These are phyloP conservation scores for Orgyia antiqua DNA, from an alignment of 2,888 invertebrate species.

Conservation along the genomic window DNA sequence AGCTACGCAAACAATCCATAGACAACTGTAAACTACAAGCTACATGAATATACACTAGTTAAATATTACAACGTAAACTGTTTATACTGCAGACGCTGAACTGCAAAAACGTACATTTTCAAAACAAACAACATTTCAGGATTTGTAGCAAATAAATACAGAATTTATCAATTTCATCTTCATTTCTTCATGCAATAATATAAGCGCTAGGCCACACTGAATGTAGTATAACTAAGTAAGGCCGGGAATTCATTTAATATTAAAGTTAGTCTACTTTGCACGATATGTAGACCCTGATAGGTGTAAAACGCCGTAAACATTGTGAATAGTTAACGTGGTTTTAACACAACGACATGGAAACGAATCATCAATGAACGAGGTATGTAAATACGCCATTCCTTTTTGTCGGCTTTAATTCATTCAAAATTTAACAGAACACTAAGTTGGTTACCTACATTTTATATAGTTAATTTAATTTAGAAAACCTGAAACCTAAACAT, in stretches of 20 bases:
- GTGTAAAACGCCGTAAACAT: constrained; percentile 4
- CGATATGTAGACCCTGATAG: constrained; percentile 9
- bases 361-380: constrained; percentile 4
- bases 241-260: constrained; percentile 9
- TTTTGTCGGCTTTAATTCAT: too few relatives aligned
- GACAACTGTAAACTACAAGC: neutral
- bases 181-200: too few relatives aligned
- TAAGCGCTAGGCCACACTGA: constrained; percentile 7
- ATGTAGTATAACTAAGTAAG: constrained; percentile 8
- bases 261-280: constrained; percentile 4
- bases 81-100: constrained; percentile 1
- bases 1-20: neutral
- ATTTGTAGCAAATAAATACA: constrained; percentile 4
- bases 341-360: constrained; percentile 6
- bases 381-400: too few relatives aligned
- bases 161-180: constrained; percentile 13
- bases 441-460: too few relatives aligned
- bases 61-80: constrained; percentile 3
- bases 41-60: neutral
- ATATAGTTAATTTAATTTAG: too few relatives aligned
- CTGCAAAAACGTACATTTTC: neutral
- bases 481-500: too few relatives aligned
- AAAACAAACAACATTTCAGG: constrained; percentile 1
- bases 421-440: too few relatives aligned
- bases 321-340: constrained; percentile 7